Evolutionary conservation across 2,888 invertebrate genomes (phyloP).

Genomic region (Drosophila austrosaltans): DNA sequence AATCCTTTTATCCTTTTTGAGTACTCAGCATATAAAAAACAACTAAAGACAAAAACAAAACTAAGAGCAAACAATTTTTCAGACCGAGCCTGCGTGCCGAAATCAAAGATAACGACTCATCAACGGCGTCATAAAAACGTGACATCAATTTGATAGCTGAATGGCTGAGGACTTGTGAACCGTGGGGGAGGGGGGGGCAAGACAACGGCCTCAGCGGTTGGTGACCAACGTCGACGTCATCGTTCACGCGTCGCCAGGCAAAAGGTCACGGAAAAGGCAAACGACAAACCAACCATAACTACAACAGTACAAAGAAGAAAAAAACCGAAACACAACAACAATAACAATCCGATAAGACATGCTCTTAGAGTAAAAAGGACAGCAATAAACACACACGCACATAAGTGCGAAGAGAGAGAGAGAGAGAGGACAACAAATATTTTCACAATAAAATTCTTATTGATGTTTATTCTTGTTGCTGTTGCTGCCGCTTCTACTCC

Average conservation of each 20-base stretch:
- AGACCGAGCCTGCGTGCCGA: slow-evolving; percentile 61
- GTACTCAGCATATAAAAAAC: neutral
- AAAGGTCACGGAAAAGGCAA: slow-evolving; percentile 74
- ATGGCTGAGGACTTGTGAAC: slow-evolving; percentile 11
- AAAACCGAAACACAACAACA: neutral
- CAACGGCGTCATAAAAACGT: slow-evolving; percentile 81
- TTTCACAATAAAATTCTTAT: slow-evolving; percentile 61
- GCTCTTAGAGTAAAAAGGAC: neutral
- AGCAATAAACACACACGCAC: neutral
- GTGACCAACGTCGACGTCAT: slow-evolving; percentile 59
- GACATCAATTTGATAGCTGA: slow-evolving; percentile 78
- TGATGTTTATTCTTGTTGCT: slow-evolving; percentile 60
- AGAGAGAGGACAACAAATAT: slow-evolving; percentile 44
- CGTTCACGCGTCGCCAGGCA: slow-evolving; percentile 56
- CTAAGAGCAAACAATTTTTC: slow-evolving; percentile 40
- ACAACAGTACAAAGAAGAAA: slow-evolving; percentile 9
- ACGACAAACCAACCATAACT: slow-evolving; percentile 18
- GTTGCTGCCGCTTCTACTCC: slow-evolving; percentile 22
- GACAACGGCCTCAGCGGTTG: slow-evolving; percentile 6
- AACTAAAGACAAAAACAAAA: slow-evolving; percentile 35
- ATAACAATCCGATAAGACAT: neutral
- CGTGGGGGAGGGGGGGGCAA: neutral
- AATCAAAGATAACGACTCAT: slow-evolving; percentile 81
- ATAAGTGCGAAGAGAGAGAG: neutral
- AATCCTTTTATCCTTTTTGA: neutral